Percentiles rank a stretch among this genome's conserved stretches.
These are phyloP conservation scores for Poecile montanus DNA, from an alignment of 2,797 vertebrate species.

Conservation along the genomic window DNA sequence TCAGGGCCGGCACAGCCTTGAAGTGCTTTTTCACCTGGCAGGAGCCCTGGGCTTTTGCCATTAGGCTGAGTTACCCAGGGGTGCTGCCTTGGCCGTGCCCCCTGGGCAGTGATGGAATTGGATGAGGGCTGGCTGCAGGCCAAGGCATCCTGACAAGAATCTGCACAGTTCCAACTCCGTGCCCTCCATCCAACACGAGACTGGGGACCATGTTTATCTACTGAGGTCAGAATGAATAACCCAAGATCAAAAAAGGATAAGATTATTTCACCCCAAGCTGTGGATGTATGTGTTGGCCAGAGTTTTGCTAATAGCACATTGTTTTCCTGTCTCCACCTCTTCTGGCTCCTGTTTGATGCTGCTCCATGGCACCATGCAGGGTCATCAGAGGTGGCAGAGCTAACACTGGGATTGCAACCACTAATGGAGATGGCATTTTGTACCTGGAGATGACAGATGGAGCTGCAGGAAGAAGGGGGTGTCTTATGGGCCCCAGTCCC, in stretches of 20 bases:
- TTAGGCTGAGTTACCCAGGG: neutral
- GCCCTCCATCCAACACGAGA: neutral
- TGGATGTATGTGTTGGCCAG: neutral
- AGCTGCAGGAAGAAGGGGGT: neutral
- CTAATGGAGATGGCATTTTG: neutral
- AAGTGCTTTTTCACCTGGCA: slow-evolving; percentile 12
- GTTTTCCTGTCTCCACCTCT: neutral
- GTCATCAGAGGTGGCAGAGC: neutral
- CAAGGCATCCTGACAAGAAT: neutral
- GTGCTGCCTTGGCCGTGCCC: neutral
- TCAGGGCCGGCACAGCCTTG: neutral
- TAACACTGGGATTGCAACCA: neutral
- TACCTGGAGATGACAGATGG: neutral
- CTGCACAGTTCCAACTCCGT: rapidly evolving
- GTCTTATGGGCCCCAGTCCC: neutral
- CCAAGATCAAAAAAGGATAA: neutral
- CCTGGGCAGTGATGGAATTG: neutral
- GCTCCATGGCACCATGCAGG: rapidly evolving
- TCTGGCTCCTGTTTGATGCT: neutral
- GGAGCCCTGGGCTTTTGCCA: neutral
- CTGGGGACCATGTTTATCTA: neutral
- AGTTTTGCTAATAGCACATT: neutral
- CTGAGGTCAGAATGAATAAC: neutral
- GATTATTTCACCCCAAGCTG: neutral
- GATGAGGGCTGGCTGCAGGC: neutral